Conservation (phyloP, 2,113 vertebrate species). For the Platichthys stellatus region DNA sequence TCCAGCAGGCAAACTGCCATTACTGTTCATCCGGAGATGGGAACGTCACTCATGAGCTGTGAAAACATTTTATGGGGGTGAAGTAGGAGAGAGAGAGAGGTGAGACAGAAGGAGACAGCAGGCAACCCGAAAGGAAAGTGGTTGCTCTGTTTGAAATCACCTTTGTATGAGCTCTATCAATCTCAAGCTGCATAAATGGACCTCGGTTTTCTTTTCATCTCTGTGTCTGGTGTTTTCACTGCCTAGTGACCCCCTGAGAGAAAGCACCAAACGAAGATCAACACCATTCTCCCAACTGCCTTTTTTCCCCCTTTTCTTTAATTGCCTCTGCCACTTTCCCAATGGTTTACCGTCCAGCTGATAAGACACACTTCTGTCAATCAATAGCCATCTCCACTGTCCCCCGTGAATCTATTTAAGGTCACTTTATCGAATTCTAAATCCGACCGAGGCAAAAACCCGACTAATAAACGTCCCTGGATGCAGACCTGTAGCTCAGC, state of each 20-base stretch:
- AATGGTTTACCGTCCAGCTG: slow-evolving; percentile 53
- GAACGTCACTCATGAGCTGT: slow-evolving; percentile 14
- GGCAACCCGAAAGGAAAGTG: slow-evolving; percentile 25
- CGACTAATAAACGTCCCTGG: slow-evolving; percentile 59
- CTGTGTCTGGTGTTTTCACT: slow-evolving; percentile 2
- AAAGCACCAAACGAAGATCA: slow-evolving; percentile 36
- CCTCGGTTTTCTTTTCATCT: slow-evolving; percentile 20
- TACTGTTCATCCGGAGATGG: slow-evolving; percentile 14
- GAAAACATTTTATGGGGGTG: slow-evolving; percentile 6
- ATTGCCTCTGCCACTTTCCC: slow-evolving; percentile 77
- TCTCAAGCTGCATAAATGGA: slow-evolving; percentile 33
- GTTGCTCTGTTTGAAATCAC: slow-evolving; percentile 22
- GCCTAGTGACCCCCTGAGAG: slow-evolving; percentile 29
- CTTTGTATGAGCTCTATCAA: slow-evolving; percentile 21
- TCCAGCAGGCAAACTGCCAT: slow-evolving; percentile 42
- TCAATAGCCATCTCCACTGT: slow-evolving; percentile 75
- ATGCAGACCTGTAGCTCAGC: slow-evolving; percentile 28
- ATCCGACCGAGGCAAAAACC: slow-evolving; percentile 41
- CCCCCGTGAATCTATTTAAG: slow-evolving; percentile 74
- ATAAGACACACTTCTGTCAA: slow-evolving; percentile 74
- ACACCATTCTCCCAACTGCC: slow-evolving; percentile 25
- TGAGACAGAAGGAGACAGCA: slow-evolving; percentile 1
- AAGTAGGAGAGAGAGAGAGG: neutral
- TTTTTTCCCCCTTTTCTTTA: slow-evolving; percentile 59
- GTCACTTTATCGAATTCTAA: slow-evolving; percentile 78